Evolutionary conservation across 53 echinoderm and acorn worm species (phyloP).

Genomic region (Echinometra lucunter): DNA sequence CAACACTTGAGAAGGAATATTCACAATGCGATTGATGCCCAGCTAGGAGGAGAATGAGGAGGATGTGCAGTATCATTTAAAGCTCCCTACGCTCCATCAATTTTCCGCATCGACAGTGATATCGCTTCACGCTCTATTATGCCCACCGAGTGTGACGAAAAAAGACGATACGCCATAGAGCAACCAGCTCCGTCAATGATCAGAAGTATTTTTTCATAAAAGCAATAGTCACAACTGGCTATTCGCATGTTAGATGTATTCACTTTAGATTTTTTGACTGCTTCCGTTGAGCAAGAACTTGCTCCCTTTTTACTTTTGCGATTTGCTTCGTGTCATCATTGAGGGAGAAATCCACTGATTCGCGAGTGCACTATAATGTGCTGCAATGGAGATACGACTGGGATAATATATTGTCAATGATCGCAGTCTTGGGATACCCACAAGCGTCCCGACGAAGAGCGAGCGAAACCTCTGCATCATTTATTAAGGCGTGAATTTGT

Average conservation of each 20-base stretch:
- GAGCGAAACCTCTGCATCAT: not conserved
- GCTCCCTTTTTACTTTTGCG: not conserved
- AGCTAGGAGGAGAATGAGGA: not conserved
- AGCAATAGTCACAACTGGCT: not conserved
- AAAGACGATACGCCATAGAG: not conserved
- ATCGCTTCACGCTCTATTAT: not conserved
- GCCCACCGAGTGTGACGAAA: not conserved
- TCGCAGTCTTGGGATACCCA: not conserved
- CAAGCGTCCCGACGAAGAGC: not conserved
- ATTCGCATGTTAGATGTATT: not conserved
- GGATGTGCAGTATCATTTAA: not conserved
- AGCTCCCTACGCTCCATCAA: constrained; percentile 3
- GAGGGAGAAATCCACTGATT: not conserved
- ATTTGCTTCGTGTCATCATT: not conserved
- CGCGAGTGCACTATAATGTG: not conserved
- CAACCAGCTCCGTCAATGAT: not conserved
- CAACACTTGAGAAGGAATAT: not conserved
- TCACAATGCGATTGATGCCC: not conserved
- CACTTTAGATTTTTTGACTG: not conserved
- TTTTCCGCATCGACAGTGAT: not conserved
- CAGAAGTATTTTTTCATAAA: not conserved
- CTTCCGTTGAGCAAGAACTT: not conserved
- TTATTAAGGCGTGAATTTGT: not conserved
- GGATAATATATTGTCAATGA: not conserved
- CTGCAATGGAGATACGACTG: not conserved